Base-by-base conservation (phyloP, 2,113 vertebrate genomes). In the Poecilia latipinna region DNA sequence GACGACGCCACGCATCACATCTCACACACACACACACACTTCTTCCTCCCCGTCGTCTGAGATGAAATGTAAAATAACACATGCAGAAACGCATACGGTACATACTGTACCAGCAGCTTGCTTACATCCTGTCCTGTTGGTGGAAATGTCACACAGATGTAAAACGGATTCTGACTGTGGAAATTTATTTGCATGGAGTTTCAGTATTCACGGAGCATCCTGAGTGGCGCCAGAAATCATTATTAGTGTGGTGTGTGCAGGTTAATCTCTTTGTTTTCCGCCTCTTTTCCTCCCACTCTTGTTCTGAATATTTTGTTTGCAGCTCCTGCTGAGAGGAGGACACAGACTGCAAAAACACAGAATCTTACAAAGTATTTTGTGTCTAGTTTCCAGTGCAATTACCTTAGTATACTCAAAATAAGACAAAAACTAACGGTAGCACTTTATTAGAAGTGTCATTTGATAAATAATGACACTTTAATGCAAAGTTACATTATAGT, bases 111-210 rank as follows among this genome's bases (percentile, higher is more conserved):
- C 54, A 33, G 51, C 42, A 35, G 12, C 64, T 15, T 2, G 12
- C 69, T 77, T 15, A 62, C 71, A 29, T 29, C 13, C 33, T 44
- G 33, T 51, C 31, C 28, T n/a, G 3, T 2, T 57, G 70, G 26
- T 72, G 65, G 57, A 78, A 79, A 88, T 75, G 76, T 83, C 77
- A 77, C 31, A 66, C 54, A 64, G 75, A 39, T 77, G 73, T 68
- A 19, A 74, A 86, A 68, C 35, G 57, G 7, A 65, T 31, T 62
- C 35, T 8, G 35, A 72, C 60, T 29, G 11, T 72, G 69, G 73
- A 81, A 63, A 68, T 83, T 72, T 78, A 68, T 83, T 72, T 78
- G n/a, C 32, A 22, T 24, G 63, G 57, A 67, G 54, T 54, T 70
- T 73, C 32, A 63, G 67, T 57, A 60, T 61, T 61, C 42, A 26